Evolutionary conservation across 2,113 vertebrate species (phyloP).

Genomic region (Pterophyllum scalare): DNA sequence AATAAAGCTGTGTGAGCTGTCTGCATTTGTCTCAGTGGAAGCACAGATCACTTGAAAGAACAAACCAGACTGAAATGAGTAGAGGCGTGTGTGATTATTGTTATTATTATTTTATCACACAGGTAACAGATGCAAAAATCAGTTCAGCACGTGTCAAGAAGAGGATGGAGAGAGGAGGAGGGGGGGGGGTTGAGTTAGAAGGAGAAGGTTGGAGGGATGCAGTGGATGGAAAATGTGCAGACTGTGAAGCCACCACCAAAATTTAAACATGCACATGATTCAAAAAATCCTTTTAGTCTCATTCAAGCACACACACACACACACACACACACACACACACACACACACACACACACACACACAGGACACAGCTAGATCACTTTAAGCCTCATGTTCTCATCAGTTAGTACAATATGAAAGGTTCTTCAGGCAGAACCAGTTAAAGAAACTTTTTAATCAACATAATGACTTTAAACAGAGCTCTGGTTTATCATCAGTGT

Average conservation of each 20-base stretch:
- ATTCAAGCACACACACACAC: not conserved
- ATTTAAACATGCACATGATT: slow-evolving; percentile 36
- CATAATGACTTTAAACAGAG: not conserved
- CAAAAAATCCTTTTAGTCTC: not conserved
- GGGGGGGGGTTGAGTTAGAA: slow-evolving; percentile 15
- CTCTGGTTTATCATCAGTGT: not conserved
- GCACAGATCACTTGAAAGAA: slow-evolving; percentile 29
- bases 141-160: slow-evolving; percentile 20
- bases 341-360: not conserved
- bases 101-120: slow-evolving; percentile 42
- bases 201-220: not conserved
- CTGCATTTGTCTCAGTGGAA: slow-evolving; percentile 33
- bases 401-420: not conserved
- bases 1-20: not conserved
- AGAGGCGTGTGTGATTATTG: slow-evolving; percentile 34
- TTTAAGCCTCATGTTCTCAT: slow-evolving; percentile 15
- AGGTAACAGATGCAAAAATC: slow-evolving; percentile 39
- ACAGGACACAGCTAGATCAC: slow-evolving; percentile 9
- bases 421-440: too few relatives aligned
- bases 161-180: not conserved
- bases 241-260: slow-evolving; percentile 37
- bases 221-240: slow-evolving; percentile 34
- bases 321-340: not conserved
- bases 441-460: not conserved
- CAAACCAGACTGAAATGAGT: slow-evolving; percentile 55